Evolutionary conservation across 2,888 invertebrate species (phyloP), one percentile per base, ranked within the genome.

Genomic region (Drosophila borborema): DNA sequence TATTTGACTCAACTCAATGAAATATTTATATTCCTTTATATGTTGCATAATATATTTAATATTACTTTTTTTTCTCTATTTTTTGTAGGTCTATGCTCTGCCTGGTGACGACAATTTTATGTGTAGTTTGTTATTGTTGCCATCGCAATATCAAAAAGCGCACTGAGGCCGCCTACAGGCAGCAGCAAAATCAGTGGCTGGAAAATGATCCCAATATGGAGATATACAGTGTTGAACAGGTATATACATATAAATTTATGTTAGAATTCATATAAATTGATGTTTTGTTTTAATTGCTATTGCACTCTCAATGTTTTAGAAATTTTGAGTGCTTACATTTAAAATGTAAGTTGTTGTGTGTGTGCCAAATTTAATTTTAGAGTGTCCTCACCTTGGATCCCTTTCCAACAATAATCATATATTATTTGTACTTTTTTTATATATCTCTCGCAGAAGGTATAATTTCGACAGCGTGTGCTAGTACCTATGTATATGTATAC

Each of bases 41-140:
- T 59, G 6, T 51, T 10, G 9, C 16, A 28, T 62, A 40, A 18
- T 86, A 20, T 20, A 20, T 20, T 20, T 20, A 20, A 20, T 53
- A n/a, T 20, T 46, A 16, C n/a, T 40, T 16, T 18, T 12, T 8
- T 8, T 23, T 20, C 36, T 16, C 6, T 36, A 2, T 54, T 38
- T 20, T 14, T 93, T 94, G 63, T 94, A 97, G 97, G 91, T 96
- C 96, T 49, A 96, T 97, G 94, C 93, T 97, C 84, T 96, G 96
- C 91, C 96, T 96, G 36, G 96, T 97, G 81, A 94, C 96, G 87
- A 95, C 96, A 83, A 95, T 96, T 55, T 95, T 97, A 68, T 96
- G 96, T 89, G 95, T 96, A 43, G 95, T 96, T 69, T 97, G 97
- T 92, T 97, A 95, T 92, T 95, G 95, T 92, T 96, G 95, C 91